Evolutionary conservation across 2,113 vertebrate species (phyloP), one percentile per base, ranked within the genome.

Genomic region (Dendropsophus ebraccatus): DNA sequence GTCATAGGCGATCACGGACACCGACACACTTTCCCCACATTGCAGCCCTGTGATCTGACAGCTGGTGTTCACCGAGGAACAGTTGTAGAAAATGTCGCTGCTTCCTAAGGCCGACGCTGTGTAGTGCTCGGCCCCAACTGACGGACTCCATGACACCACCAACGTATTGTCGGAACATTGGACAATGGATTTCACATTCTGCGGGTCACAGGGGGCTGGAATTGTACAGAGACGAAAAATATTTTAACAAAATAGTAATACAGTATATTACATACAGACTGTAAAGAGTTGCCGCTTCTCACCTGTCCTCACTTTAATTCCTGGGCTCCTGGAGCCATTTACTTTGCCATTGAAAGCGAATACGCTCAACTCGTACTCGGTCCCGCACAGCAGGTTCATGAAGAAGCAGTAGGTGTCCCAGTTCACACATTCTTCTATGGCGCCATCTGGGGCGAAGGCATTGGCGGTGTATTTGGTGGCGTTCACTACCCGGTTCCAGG

Each of bases 151-250:
- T 7, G 74, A 92, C 85, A 88, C 92, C 25, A 88, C 87, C 72
- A 96, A 50, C n/a, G 74, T 28, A 5, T 92, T 84, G 0, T 91
- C 85, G 1, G 75, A 28, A 86, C 94, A 95, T 47, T 92, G 76
- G 0, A 89, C 67, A 13, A 70, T 83, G 0, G 93, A 90, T 78
- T 87, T 56, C 84, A 96, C 23, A 78, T 93, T 92, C 17, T 84
- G 65, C 0, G 94, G 93, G 23, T 91, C 90, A 65, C 95, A 96
- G 0, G 95, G 95, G 21, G 94, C 95, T 96, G 87, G 65, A 72
- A 76, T 49, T 30, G n/a, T 47, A 30, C 19, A 69, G 17, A 78
- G 41, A 67, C n/a, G 52, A 30, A 12, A 41, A 17, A 45, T 82
- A n/a, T 13, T 0, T 52, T 1, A 52, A 70, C 7, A n/a, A 41